These are phyloP conservation scores for Phortica magna DNA, from an alignment of 2,888 invertebrate genomes.

Conservation along the genomic window DNA sequence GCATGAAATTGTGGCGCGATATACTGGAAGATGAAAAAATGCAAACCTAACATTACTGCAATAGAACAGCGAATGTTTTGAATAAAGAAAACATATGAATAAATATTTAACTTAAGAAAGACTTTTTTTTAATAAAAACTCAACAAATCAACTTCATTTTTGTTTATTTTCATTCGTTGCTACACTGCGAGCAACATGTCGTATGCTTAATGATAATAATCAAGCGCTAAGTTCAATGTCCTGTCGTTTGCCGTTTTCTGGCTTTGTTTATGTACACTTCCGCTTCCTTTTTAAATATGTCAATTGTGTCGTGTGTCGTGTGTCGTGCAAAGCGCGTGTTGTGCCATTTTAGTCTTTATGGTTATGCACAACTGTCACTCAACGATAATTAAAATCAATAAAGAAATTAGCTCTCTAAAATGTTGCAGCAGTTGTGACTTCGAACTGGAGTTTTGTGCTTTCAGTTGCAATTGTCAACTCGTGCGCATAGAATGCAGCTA, in stretches of 20 bases:
- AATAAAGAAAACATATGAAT: not conserved
- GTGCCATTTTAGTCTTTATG: not conserved
- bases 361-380: too few species aligned
- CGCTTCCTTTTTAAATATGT: not conserved
- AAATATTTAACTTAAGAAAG: not conserved
- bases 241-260: conserved; percentile 7
- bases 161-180: not conserved
- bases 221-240: conserved; percentile 33
- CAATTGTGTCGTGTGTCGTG: not conserved
- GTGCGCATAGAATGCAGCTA: conserved; percentile 42
- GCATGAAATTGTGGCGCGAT: conserved; percentile 68
- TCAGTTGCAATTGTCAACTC: conserved; percentile 51
- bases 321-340: not conserved
- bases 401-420: not conserved
- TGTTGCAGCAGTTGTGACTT: not conserved
- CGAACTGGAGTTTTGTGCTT: conserved; percentile 1
- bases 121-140: not conserved
- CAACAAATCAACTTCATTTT: not conserved
- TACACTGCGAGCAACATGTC: too few species aligned
- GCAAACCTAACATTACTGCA: not conserved
- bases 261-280: not conserved
- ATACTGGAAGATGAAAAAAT: conserved; percentile 50
- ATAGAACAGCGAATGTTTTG: not conserved
- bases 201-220: not conserved
- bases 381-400: conserved; percentile 11